Percentiles rank a stretch among this genome's conserved stretches.
phyloP scores from a whole-genome alignment of 2,113 vertebrate genomes.

The Nothocercus nigrocapillus region DNA sequence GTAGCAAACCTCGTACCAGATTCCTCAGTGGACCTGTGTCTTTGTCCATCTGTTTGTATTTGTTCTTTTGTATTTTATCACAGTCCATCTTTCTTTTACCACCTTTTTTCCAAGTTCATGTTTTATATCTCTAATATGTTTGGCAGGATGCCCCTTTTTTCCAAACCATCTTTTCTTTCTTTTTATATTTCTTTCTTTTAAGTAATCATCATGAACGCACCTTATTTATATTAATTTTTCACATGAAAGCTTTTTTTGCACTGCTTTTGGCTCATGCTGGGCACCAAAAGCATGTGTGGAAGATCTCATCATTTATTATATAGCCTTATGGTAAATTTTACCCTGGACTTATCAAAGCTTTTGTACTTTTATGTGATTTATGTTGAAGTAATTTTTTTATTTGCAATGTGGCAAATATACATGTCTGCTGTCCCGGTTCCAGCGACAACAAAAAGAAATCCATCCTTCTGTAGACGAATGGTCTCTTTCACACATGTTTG shows the following conservation, averaged over 20 bases:
- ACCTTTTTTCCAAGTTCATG: conserved; percentile 77
- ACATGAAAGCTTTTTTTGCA: conserved; percentile 85
- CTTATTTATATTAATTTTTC: conserved; percentile 67
- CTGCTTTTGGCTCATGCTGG: conserved; percentile 83
- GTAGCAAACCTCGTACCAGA: conserved; percentile 99
- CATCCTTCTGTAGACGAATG: conserved; percentile 81
- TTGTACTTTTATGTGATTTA: conserved; percentile 78
- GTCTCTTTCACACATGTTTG: conserved; percentile 91
- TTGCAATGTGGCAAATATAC: conserved; percentile 80
- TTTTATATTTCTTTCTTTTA: conserved; percentile 35
- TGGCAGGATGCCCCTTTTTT: conserved; percentile 76
- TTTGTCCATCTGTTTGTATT: conserved; percentile 99
- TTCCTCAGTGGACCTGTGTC: conserved; percentile 99
- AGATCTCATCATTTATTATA: conserved; percentile 81
- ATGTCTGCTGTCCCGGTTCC: conserved; percentile 77
- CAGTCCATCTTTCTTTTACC: conserved; percentile 82
- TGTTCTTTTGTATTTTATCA: conserved; percentile 92
- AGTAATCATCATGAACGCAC: conserved; percentile 59
- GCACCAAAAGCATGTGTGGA: conserved; percentile 82
- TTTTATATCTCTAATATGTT: conserved; percentile 84
- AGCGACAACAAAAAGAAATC: conserved; percentile 82
- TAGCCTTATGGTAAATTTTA: conserved; percentile 71
- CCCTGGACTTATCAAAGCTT: conserved; percentile 70
- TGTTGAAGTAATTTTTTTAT: conserved; percentile 78
- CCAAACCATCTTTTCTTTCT: conserved; percentile 59